Evolutionary conservation across 2,888 invertebrate genomes (phyloP).

Genomic region (Lottia gigantea): DNA sequence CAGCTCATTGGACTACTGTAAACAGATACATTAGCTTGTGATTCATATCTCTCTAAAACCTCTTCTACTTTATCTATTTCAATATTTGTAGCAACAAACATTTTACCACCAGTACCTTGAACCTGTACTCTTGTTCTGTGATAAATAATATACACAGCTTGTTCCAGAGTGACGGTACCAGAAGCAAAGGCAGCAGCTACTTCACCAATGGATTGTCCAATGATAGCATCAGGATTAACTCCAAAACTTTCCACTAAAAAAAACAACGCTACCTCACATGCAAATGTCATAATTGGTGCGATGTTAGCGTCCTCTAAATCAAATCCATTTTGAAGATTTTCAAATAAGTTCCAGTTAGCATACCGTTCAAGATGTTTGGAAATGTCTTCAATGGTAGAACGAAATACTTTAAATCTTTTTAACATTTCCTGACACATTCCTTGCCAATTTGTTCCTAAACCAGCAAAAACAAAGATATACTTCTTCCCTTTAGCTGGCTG

Average conservation of each 20-base stretch:
- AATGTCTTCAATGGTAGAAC: conserved; percentile 19
- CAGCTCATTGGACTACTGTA: conserved; percentile 36
- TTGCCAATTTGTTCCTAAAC: conserved; percentile 32
- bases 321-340: conserved; percentile 27
- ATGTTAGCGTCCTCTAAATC: conserved; percentile 34
- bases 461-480: conserved; percentile 28
- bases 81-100: conserved; percentile 38
- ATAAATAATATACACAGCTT: conserved; percentile 42
- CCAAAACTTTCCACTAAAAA: conserved; percentile 37
- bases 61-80: conserved; percentile 25
- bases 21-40: conserved; percentile 33
- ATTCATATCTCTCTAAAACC: conserved; percentile 19
- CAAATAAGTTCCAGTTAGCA: conserved; percentile 25
- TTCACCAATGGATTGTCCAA: conserved; percentile 52
- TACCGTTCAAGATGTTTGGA: conserved; percentile 17
- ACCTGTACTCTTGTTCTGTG: conserved; percentile 32
- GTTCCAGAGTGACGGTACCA: conserved; percentile 33
- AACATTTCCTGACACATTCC: conserved; percentile 30
- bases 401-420: conserved; percentile 18
- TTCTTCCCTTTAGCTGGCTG: background rate
- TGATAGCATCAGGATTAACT: conserved; percentile 32
- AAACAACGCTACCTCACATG: conserved; percentile 39
- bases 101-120: conserved; percentile 32
- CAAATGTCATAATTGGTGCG: conserved; percentile 42
- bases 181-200: conserved; percentile 45